These are phyloP conservation scores for Enteromius radiatus DNA, from an alignment of 2,797 vertebrate species.

Conservation along the genomic window DNA sequence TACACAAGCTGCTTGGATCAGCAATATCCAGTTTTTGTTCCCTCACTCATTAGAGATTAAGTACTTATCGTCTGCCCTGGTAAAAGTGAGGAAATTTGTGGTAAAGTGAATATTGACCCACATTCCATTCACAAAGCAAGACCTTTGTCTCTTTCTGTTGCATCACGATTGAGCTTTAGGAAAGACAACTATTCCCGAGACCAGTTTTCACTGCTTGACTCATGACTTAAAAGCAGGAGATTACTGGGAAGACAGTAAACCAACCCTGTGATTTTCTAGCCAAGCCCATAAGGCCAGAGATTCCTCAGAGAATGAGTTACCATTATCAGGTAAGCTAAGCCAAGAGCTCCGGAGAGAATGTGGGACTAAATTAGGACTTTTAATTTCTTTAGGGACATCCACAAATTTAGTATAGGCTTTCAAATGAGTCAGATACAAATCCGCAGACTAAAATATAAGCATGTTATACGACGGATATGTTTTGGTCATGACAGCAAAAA, in stretches of 20 bases:
- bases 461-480: background rate
- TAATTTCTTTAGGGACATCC: slow-evolving; percentile 3
- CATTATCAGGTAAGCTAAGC: slow-evolving; percentile 27
- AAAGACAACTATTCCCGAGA: slow-evolving; percentile 21
- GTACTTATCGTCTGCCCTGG: slow-evolving; percentile 13
- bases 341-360: background rate
- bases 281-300: slow-evolving; percentile 15
- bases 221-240: slow-evolving; percentile 27
- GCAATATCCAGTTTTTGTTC: background rate
- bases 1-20: background rate
- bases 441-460: slow-evolving; percentile 3
- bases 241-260: slow-evolving; percentile 18
- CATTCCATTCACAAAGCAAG: slow-evolving; percentile 26
- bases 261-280: slow-evolving; percentile 28
- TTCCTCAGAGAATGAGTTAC: slow-evolving; percentile 30
- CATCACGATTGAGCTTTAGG: background rate
- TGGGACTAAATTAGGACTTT: slow-evolving; percentile 1
- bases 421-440: slow-evolving; percentile 19
- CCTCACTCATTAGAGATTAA: slow-evolving; percentile 36
- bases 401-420: slow-evolving; percentile 17
- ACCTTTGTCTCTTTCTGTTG: slow-evolving; percentile 15
- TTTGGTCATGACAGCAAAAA: slow-evolving; percentile 22
- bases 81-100: slow-evolving; percentile 16
- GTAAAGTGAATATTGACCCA: slow-evolving; percentile 28
- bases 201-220: background rate